Evolutionary conservation across 30 jellyfish, hydroid and myxozoan species (phyloP).

Genomic region (Aurelia aurita): DNA sequence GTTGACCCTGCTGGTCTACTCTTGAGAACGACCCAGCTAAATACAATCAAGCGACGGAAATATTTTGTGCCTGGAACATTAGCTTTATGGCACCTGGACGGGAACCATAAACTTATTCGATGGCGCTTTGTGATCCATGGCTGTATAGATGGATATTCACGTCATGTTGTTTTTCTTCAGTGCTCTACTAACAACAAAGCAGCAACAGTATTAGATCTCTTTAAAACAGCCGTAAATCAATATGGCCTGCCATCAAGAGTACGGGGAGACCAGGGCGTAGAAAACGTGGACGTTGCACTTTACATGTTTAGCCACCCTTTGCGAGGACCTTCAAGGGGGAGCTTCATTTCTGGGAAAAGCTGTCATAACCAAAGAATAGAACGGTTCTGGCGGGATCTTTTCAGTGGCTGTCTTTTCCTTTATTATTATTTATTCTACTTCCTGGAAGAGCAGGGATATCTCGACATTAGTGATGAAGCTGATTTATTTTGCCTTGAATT

Average conservation of each 20-base stretch:
- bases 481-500: conserved; percentile 19
- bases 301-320: conserved; percentile 41
- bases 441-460: conserved; percentile 14
- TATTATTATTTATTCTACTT: conserved; percentile 4
- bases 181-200: conserved; percentile 33
- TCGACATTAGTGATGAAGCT: conserved; percentile 4
- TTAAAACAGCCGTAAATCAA: neutral
- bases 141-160: conserved; percentile 47
- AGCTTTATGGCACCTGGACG: conserved; percentile 49
- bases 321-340: conserved; percentile 53
- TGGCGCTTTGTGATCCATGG: conserved; percentile 61
- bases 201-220: conserved; percentile 14
- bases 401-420: conserved; percentile 16
- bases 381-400: conserved; percentile 50
- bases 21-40: conserved; percentile 44
- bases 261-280: conserved; percentile 47
- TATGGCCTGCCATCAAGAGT: conserved; percentile 52
- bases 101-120: conserved; percentile 42
- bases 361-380: conserved; percentile 55
- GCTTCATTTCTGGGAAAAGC: conserved; percentile 60
- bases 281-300: conserved; percentile 48
- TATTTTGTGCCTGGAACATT: conserved; percentile 43
- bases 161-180: conserved; percentile 12
- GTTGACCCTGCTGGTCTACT: conserved; percentile 72
- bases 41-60: conserved; percentile 6